Evolutionary conservation across 2,888 invertebrate species (phyloP), one percentile per base, ranked within the genome.

Genomic region (Himalopsyche kuldschensis): DNA sequence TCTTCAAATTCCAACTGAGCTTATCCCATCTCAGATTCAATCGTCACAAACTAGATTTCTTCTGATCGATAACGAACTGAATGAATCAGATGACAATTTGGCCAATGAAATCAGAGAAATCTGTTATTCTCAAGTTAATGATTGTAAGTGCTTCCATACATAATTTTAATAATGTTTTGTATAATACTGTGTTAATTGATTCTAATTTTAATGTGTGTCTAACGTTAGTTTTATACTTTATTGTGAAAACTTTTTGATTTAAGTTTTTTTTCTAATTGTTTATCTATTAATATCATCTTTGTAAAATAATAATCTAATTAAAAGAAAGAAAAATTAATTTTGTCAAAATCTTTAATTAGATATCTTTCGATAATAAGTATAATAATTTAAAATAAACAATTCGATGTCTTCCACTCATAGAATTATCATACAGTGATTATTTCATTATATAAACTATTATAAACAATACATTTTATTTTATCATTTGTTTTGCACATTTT

Each of bases 61-160:
- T 88, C 87, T 91, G 48, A 87, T 91, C 86, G 87, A 88, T 69
- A 90, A 89, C 83, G 89, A 89, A 69, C 31, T 27, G 79, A 88
- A 90, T 84, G 93, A 92, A 88, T 90, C 92, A 88, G 91, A 89
- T 87, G 93, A 93, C 84, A 94, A 93, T 88, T 89, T 93, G 89
- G 91, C 92, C 82, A 93, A 93, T 87, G 93, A 93, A 89, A 90
- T 92, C 80, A 90, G 91, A 81, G 93, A 93, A 88, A 91, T 92
- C 90, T 90, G 82, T 31, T 78, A 78, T 27, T n/a, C 35, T 8
- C 41, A 35, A 55, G 10, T 55, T 8, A 55, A 20, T 8, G 55
- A 55, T n/a, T 31, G 75, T 32, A 24, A 75, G 75, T 75, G 75
- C 47, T 20, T 48, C 11, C n/a, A 47, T 15, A 48, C 35, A 30